Evolutionary conservation across 2,797 vertebrate species (phyloP), one percentile per base, ranked within the genome.

Genomic region (Schizothorax lantsangensis): DNA sequence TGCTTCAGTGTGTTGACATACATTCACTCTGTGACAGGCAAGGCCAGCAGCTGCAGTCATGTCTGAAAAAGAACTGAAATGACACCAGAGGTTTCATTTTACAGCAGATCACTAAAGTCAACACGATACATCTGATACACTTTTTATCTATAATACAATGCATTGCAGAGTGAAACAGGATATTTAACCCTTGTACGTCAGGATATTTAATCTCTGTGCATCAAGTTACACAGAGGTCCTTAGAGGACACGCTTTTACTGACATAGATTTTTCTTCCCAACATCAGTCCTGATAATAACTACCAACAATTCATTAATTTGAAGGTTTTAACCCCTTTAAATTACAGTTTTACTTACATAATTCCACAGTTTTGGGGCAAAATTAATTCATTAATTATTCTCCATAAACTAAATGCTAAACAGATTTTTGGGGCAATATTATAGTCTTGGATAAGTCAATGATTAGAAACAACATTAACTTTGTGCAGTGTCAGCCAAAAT

Each of bases 41-140:
- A 73, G 40, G 71, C 71, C 71, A 26, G 49, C 47, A 52, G 26
- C 45, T 49, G 43, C 15, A 74, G 17, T 30, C 73, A 12, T 52
- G 17, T 33, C 47, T 36, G 17, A 52, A 52, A 75, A 75, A 75
- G 9, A 75, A 75, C 26, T 33, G 33, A 21, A 14, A 33, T 17
- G 71, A 74, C 72, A 74, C 72, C 14, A 49, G 26, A 66, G n/a
- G 8, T 54, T 77, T 36, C 10, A 36, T 77, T 75, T 75, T 11
- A 49, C 26, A 49, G 40, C 14, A 49, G 26, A 4, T 5, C 45
- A 49, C 59, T 49, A 33, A 49, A 75, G 73, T 33, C 26, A 30
- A 15, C 26, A 66, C 6, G 5, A 23, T 54, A 78, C 21, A 40
- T 78, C 33, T 59, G 3, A 52, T 7, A 57, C 52, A n/a, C 21